A percentile compares a stretch with the other conserved stretches of the same genome.
phyloP scores from a whole-genome alignment of 2,888 invertebrate species.

The Liodrosophila aerea region DNA sequence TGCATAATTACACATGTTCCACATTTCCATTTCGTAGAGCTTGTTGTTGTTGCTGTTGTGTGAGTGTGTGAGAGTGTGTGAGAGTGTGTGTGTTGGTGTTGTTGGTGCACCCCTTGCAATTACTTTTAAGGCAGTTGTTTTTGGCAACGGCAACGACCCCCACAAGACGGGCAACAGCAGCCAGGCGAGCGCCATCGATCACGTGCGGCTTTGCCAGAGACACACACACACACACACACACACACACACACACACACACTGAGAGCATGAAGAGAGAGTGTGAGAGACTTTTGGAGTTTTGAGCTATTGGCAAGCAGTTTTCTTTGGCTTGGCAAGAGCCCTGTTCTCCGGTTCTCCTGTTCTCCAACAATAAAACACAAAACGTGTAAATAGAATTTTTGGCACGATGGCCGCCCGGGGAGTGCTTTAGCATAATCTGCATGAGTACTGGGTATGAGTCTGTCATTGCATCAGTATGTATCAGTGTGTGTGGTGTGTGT shows the following conservation, averaged over 20 bases:
- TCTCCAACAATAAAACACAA: conserved; percentile 79
- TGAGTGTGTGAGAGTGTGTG: conserved; percentile 10
- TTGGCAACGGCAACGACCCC: conserved; percentile 64
- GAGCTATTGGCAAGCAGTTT: conserved; percentile 69
- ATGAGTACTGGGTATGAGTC: conserved; percentile 48
- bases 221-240: conserved; percentile 26
- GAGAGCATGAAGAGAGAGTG: background rate
- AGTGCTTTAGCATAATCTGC: conserved; percentile 81
- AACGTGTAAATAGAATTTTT: conserved; percentile 82
- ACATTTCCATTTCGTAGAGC: conserved; percentile 59
- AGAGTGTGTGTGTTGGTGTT: conserved; percentile 23
- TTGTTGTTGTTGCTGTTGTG: conserved; percentile 12
- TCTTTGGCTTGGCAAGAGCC: conserved; percentile 31
- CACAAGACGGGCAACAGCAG: conserved; percentile 54
- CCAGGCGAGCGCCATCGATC: conserved; percentile 64
- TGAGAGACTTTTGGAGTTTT: conserved; percentile 50
- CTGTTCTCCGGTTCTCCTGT: too few species aligned
- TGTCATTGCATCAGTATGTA: conserved; percentile 48
- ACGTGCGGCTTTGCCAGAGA: conserved; percentile 70
- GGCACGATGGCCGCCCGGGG: conserved; percentile 80
- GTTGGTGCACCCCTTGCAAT: conserved; percentile 73
- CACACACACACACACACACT: conserved; percentile 11
- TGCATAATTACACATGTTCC: conserved; percentile 80
- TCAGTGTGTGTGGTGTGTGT: conserved; percentile 4
- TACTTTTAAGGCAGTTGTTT: conserved; percentile 71